Evolutionary conservation across 2,888 invertebrate genomes (phyloP).

Genomic region (Drosophila ezoana): DNA sequence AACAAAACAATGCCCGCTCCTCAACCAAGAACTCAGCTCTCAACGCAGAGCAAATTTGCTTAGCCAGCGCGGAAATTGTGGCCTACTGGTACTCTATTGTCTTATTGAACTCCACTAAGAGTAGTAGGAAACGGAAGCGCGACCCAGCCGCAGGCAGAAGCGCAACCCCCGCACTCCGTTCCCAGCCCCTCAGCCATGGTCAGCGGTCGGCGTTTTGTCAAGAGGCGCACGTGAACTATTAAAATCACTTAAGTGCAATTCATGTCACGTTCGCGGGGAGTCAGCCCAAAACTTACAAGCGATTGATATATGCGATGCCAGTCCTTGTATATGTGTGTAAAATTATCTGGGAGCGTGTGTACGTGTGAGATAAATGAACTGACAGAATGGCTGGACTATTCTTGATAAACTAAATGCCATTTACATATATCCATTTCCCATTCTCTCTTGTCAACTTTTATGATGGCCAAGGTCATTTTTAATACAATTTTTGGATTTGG

Average conservation of each 20-base stretch:
- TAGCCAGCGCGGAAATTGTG: slow-evolving; percentile 69
- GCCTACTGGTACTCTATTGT: slow-evolving; percentile 57
- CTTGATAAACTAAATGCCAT: slow-evolving; percentile 52
- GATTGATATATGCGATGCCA: slow-evolving; percentile 73
- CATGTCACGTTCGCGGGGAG: slow-evolving; percentile 77
- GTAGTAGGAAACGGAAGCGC: slow-evolving; percentile 58
- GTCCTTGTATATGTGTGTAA: slow-evolving; percentile 23
- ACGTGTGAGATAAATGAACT: slow-evolving; percentile 59
- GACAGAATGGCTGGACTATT: slow-evolving; percentile 47
- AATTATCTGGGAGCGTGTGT: slow-evolving; percentile 3
- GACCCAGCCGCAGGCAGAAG: slow-evolving; percentile 22
- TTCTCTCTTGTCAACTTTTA: slow-evolving; percentile 8
- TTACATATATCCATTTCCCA: slow-evolving; percentile 58
- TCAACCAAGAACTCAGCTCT: slow-evolving; percentile 17
- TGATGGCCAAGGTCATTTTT: slow-evolving; percentile 49
- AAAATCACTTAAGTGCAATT: slow-evolving; percentile 83
- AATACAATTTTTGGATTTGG: too few species aligned
- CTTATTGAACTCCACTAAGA: slow-evolving; percentile 46
- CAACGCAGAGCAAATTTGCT: slow-evolving; percentile 54
- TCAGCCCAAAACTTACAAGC: slow-evolving; percentile 67
- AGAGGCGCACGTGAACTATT: slow-evolving; percentile 83
- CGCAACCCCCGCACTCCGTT: not conserved
- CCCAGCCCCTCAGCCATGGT: slow-evolving; percentile 4
- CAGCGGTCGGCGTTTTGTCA: slow-evolving; percentile 72
- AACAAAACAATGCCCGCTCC: slow-evolving; percentile 53